phyloP scores from a whole-genome alignment of 2,797 vertebrate species.

The Smutsia temminckii region DNA sequence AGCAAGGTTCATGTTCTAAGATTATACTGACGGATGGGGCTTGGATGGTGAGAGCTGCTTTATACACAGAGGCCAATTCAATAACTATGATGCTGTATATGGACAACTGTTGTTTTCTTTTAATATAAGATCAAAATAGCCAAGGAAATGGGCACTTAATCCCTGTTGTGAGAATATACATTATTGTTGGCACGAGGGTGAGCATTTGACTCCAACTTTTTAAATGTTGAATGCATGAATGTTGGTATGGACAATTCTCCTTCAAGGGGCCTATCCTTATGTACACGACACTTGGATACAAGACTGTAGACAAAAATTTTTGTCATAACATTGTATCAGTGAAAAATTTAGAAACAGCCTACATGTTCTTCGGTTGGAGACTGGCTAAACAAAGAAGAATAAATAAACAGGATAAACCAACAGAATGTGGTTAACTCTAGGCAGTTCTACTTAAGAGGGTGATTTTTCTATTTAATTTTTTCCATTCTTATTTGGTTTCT shows the following conservation, averaged over 20 bases:
- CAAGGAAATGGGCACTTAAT: neutral
- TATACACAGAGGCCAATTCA: neutral
- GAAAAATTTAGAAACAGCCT: neutral
- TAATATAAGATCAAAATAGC: neutral
- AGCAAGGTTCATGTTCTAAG: neutral
- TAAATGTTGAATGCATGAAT: neutral
- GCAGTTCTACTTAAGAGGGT: neutral
- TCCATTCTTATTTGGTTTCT: slow-evolving; percentile 10
- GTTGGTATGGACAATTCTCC: neutral
- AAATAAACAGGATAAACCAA: neutral
- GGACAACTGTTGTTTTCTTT: neutral
- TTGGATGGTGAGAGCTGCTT: neutral
- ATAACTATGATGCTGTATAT: neutral
- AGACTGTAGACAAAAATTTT: neutral
- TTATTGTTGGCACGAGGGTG: neutral
- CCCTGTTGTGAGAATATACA: neutral
- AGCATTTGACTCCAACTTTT: neutral
- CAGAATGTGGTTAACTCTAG: neutral
- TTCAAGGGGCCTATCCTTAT: neutral
- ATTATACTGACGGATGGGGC: neutral
- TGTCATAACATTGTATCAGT: neutral
- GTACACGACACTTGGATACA: neutral
- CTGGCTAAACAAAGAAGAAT: neutral
- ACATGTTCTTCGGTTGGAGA: neutral
- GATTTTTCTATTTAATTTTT: neutral